A percentile compares a stretch with the other conserved stretches of the same genome.
These are phyloP conservation scores for Gonioctena quinquepunctata DNA, from an alignment of 1,140 invertebrate genomes.

Conservation along the genomic window DNA sequence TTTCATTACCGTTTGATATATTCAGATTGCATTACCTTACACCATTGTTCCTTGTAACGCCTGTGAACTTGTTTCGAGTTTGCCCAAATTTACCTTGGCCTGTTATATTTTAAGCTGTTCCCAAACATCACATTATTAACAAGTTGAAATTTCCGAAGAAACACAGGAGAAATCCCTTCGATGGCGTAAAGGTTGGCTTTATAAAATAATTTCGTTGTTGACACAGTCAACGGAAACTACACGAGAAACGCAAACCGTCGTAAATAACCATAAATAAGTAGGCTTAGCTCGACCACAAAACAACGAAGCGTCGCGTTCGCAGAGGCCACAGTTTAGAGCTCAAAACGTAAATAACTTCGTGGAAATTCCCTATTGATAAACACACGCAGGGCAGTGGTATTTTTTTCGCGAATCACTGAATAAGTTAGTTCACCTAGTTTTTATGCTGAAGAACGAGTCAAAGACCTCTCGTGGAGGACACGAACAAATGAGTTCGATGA, in stretches of 20 bases:
- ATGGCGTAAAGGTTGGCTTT: slow-evolving; percentile 10
- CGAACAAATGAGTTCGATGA: neutral
- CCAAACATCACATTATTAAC: neutral
- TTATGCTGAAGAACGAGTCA: neutral
- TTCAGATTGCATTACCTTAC: too few relatives aligned
- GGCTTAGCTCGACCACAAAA: slow-evolving; percentile 14
- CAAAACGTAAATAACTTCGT: neutral
- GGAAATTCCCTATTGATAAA: slow-evolving; percentile 2
- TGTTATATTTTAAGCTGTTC: neutral
- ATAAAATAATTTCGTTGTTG: slow-evolving; percentile 20
- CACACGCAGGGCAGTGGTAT: neutral
- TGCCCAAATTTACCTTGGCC: neutral
- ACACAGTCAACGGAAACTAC: slow-evolving; percentile 23
- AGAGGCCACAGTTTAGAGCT: neutral
- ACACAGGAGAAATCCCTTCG: slow-evolving; percentile 7
- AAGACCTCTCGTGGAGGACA: neutral
- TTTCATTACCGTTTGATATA: too few relatives aligned
- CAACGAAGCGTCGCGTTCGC: neutral
- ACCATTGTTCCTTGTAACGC: neutral
- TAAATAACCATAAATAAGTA: slow-evolving; percentile 21
- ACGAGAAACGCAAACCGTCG: slow-evolving; percentile 18
- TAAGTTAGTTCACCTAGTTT: neutral
- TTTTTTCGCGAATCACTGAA: slow-evolving; percentile 2
- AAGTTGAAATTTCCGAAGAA: neutral
- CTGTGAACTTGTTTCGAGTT: neutral